Conservation (phyloP, 2,113 vertebrate genomes). For the Plotosus lineatus region DNA sequence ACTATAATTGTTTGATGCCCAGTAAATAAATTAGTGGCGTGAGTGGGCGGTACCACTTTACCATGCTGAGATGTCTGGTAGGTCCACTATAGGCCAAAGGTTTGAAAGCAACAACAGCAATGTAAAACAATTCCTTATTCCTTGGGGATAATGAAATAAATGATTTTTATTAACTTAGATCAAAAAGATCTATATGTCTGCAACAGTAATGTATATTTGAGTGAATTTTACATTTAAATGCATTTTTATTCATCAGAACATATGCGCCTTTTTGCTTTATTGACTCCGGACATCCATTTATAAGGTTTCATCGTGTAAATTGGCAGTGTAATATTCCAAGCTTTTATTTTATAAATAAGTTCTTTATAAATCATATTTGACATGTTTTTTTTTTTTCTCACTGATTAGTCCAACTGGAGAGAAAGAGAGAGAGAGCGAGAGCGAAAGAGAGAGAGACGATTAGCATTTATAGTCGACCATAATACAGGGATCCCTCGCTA, state of each 20-base stretch:
- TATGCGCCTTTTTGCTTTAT: not conserved
- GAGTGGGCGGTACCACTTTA: not conserved
- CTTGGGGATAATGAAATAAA: not conserved
- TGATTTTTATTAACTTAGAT: not conserved
- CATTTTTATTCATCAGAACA: not conserved
- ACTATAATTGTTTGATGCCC: not conserved
- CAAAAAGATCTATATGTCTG: not conserved
- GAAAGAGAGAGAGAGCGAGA: too few species aligned
- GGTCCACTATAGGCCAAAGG: conserved; percentile 13
- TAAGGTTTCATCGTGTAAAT: not conserved
- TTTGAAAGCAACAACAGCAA: conserved; percentile 4
- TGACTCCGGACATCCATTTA: not conserved
- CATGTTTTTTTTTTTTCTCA: not conserved
- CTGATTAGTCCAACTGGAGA: not conserved
- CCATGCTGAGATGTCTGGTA: not conserved
- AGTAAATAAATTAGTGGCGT: not conserved
- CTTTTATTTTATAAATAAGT: not conserved
- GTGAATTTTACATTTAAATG: not conserved
- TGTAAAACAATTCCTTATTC: not conserved
- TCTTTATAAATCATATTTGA: not conserved
- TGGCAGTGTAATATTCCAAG: conserved; percentile 10
- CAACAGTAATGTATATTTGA: not conserved
- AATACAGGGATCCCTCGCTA: too few species aligned
- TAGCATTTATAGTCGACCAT: not conserved
- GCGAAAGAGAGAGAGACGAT: not conserved